A percentile compares a stretch with the other conserved stretches of the same genome.
phyloP scores from a whole-genome alignment of 2,888 invertebrate species.

The Idaea straminata region DNA sequence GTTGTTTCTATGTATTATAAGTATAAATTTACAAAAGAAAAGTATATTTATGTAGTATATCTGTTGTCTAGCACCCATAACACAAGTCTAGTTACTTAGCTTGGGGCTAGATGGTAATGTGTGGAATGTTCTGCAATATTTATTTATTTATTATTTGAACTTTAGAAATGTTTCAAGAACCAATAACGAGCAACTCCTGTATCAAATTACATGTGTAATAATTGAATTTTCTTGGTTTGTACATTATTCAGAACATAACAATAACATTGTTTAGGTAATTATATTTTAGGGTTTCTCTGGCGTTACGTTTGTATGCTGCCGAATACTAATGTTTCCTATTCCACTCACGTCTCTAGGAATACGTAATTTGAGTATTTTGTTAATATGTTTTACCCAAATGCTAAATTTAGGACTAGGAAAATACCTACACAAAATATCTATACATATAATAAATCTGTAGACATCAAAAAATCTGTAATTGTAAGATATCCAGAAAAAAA shows the following conservation, averaged over 20 bases:
- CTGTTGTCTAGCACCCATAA: too few relatives aligned
- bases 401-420: background rate
- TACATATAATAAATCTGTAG: too few relatives aligned
- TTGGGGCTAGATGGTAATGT: too few relatives aligned
- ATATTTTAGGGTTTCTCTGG: conserved; percentile 11
- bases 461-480: too few relatives aligned
- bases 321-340: conserved; percentile 6
- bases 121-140: too few relatives aligned
- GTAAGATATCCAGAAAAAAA: too few relatives aligned
- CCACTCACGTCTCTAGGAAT: background rate
- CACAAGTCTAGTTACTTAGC: too few relatives aligned
- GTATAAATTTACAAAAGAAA: too few relatives aligned
- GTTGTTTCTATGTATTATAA: too few relatives aligned
- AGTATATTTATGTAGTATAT: too few relatives aligned
- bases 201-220: conserved; percentile 27
- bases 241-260: conserved; percentile 19
- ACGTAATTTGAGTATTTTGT: background rate
- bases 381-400: background rate
- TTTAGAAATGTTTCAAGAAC: conserved; percentile 7
- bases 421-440: background rate
- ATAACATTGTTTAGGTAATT: conserved; percentile 17
- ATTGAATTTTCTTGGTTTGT: conserved; percentile 20
- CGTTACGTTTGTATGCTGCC: conserved; percentile 22
- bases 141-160: too few relatives aligned
- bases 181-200: conserved; percentile 20